phyloP scores from a whole-genome alignment of 2,797 vertebrate species.

The Epinephelus awoara region DNA sequence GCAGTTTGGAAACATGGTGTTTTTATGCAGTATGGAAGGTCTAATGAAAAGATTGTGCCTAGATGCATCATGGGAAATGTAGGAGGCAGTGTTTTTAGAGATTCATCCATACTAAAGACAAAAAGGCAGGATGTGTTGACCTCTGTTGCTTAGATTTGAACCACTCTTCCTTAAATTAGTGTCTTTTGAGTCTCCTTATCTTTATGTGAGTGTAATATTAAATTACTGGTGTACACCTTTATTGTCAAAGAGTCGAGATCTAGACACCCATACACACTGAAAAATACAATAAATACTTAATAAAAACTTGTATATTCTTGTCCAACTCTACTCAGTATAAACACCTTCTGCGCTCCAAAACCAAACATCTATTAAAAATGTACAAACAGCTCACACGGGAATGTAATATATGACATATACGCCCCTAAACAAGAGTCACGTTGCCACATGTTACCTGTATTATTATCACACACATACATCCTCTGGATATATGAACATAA shows the following conservation, averaged over 20 bases:
- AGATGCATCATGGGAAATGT: constrained; percentile 28
- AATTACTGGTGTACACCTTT: neutral
- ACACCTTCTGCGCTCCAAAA: neutral
- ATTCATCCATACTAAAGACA: neutral
- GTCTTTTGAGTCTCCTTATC: neutral
- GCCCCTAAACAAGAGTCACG: too few species aligned
- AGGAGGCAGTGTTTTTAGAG: neutral
- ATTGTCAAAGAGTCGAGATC: neutral
- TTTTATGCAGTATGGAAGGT: too few species aligned
- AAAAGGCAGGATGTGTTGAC: neutral
- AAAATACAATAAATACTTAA: neutral
- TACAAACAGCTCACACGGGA: neutral
- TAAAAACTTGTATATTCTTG: neutral
- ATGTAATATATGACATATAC: too few species aligned
- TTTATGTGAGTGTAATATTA: neutral
- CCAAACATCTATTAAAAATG: neutral
- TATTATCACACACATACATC: too few species aligned
- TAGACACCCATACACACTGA: neutral
- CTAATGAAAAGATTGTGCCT: neutral
- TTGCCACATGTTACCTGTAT: too few species aligned
- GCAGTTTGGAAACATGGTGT: too few species aligned
- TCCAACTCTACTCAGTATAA: neutral
- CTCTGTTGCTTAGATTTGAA: neutral
- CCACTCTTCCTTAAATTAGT: neutral
- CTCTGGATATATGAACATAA: too few species aligned